Evolutionary conservation across 2,113 vertebrate species (phyloP).

Genomic region (Nesoenas mayeri): DNA sequence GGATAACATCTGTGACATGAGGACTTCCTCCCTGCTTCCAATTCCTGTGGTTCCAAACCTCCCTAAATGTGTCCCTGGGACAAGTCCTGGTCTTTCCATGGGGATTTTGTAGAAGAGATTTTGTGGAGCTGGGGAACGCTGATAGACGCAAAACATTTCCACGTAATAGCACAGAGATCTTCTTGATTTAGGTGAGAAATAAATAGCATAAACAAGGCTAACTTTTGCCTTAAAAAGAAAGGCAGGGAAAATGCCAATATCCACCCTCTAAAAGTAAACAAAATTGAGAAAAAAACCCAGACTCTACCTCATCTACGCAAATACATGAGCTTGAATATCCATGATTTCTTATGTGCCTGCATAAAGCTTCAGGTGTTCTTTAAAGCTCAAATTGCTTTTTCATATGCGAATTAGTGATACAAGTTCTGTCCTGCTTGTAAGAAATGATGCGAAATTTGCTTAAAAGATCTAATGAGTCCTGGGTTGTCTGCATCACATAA

Average conservation of each 20-base stretch:
- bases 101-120: neutral
- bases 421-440: neutral
- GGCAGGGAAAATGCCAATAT: neutral
- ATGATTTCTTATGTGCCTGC: neutral
- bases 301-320: neutral
- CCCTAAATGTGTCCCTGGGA: neutral
- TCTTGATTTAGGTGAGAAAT: neutral
- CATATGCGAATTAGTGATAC: neutral
- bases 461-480: constrained; percentile 29
- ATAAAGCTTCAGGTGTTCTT: neutral
- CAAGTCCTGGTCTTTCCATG: fast-evolving
- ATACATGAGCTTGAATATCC: neutral
- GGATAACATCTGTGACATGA: neutral
- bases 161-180: neutral
- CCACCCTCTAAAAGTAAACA: neutral
- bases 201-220: neutral
- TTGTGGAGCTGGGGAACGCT: neutral
- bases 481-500: neutral
- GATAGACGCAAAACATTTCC: neutral
- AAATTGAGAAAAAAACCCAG: neutral
- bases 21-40: neutral
- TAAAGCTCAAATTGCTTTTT: neutral
- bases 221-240: neutral
- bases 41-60: neutral
- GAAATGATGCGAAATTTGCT: constrained; percentile 12